Percentiles rank a stretch among this genome's conserved stretches.
These are phyloP conservation scores for Ochotona curzoniae DNA, from an alignment of 2,113 vertebrate genomes.

Conservation along the genomic window DNA sequence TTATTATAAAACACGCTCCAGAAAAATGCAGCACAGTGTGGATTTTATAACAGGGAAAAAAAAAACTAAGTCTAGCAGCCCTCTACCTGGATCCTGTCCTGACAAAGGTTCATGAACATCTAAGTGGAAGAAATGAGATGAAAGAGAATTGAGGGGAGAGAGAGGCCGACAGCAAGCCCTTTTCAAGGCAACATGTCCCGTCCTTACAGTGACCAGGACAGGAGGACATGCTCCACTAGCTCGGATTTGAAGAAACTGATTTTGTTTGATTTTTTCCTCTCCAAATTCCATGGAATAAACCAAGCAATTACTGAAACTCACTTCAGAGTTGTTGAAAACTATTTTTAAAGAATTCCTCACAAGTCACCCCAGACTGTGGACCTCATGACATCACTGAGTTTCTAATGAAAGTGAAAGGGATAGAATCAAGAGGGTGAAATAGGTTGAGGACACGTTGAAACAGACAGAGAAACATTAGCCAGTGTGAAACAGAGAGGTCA, in stretches of 20 bases:
- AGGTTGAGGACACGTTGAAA: too few relatives aligned
- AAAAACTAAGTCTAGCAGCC: background rate
- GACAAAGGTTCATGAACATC: slow-evolving; percentile 1
- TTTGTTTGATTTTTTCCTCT: background rate
- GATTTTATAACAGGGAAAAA: background rate
- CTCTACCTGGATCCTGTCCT: background rate
- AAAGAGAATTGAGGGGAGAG: background rate
- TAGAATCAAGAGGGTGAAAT: too few relatives aligned
- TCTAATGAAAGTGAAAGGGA: slow-evolving; percentile 15
- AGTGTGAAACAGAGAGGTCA: too few relatives aligned
- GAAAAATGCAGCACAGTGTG: background rate
- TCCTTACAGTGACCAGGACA: background rate
- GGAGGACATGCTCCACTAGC: background rate
- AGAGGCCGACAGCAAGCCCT: background rate
- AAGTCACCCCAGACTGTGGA: background rate
- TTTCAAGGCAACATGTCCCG: background rate
- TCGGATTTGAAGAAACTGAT: slow-evolving; percentile 10
- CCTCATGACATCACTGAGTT: background rate
- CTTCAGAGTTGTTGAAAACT: background rate
- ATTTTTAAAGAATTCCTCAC: background rate
- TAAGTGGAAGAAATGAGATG: background rate
- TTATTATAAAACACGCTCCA: background rate
- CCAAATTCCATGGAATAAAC: background rate
- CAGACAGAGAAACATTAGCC: too few relatives aligned
- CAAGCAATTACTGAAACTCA: background rate